Evolutionary conservation across 2,797 vertebrate genomes (phyloP), one percentile per base, ranked within the genome.

Genomic region (Esox lucius): DNA sequence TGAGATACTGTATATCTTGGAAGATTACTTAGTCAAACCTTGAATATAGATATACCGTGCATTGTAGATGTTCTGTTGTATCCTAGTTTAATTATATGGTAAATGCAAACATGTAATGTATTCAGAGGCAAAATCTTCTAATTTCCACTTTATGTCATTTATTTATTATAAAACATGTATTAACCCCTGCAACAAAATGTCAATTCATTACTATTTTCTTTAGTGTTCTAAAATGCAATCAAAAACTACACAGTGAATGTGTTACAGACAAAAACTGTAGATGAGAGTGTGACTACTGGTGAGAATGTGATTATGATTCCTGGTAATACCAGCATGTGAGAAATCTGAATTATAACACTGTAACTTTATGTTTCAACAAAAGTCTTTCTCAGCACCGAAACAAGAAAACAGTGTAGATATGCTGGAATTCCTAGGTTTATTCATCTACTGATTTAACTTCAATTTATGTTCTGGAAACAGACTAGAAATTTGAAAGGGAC

Each of bases 221-320:
- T 73, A 67, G 17, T 49, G 22, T 31, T 33, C 1, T 33, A 16
- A n/a, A 12, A 35, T n/a, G 22, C 35, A 16, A 39, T 68, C 33
- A n/a, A 56, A 39, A 53, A 19, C 72, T 17, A 35, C 53, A 74
- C 56, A 22, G 62, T 72, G 24, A 72, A 72, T 35, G 39, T 22
- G 13, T 53, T 70, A 15, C 16, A 15, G 17, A 70, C 13, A 7
- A 53, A 48, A 49, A 7, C 39, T 48, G 6, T 69, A 9, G 22
- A 4, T 33, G 4, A 70, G 11, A 19, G 33, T 24, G 3, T 26
- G 56, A 26, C 22, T 59, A n/a, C 9, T 19, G 19, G n/a, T 22
- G 22, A 24, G 56, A 59, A 59, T 24, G 22, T 59, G 56, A 26
- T 12, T 13, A 24, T 24, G 12, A 61, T 61, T 61, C 22, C 8